A percentile compares a stretch with the other conserved stretches of the same genome.
phyloP scores from a whole-genome alignment of 2,888 invertebrate species.

The Drosophila putrida region DNA sequence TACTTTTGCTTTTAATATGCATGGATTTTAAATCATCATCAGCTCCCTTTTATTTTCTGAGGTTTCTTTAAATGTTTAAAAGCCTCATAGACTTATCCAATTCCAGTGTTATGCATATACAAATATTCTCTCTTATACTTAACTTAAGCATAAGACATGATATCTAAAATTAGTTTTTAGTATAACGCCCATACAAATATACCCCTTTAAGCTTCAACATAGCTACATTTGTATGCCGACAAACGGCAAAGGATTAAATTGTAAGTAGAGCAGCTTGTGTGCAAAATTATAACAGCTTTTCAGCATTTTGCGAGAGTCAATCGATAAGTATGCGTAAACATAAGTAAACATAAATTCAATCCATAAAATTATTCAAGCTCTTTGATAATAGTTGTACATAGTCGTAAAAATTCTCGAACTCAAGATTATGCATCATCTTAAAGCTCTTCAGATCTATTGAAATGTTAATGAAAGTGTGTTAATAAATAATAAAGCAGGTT shows the following conservation, averaged over 20 bases:
- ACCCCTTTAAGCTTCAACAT: background rate
- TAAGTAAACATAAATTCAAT: background rate
- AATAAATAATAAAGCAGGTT: too few relatives aligned
- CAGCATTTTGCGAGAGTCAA: conserved; percentile 19
- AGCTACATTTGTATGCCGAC: conserved; percentile 8
- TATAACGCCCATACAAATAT: conserved; percentile 11
- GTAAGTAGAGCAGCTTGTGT: conserved; percentile 58
- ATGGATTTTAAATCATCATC: background rate
- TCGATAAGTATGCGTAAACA: background rate
- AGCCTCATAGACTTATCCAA: conserved; percentile 2
- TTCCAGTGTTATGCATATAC: background rate
- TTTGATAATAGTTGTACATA: too few relatives aligned
- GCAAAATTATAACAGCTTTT: conserved; percentile 60
- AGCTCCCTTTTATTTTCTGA: background rate
- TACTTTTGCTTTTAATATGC: too few relatives aligned
- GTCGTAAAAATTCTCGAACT: background rate
- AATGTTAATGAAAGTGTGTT: too few relatives aligned
- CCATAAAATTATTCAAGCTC: too few relatives aligned
- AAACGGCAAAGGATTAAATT: conserved; percentile 46
- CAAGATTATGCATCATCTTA: too few relatives aligned
- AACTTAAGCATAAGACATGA: conserved; percentile 7
- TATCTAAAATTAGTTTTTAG: conserved; percentile 23
- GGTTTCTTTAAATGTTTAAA: background rate
- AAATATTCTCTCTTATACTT: conserved; percentile 1
- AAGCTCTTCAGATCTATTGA: too few relatives aligned